phyloP scores from a whole-genome alignment of 2,113 vertebrate species.

The Hemibagrus wyckioides region DNA sequence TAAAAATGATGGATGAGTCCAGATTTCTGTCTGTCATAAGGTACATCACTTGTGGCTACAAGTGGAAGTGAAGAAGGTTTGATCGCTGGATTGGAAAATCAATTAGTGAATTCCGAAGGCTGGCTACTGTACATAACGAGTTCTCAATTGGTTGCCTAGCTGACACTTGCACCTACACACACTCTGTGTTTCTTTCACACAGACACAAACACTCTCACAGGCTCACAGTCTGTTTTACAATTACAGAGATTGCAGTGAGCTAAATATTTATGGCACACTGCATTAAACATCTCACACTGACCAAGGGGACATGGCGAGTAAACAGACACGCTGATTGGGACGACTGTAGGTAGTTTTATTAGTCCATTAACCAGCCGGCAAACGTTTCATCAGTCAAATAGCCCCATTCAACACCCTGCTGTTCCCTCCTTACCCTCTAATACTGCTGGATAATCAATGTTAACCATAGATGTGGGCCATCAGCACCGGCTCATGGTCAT shows the following conservation, averaged over 20 bases:
- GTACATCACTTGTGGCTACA: neutral
- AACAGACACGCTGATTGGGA: slow-evolving; percentile 35
- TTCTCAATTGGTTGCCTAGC: neutral
- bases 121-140: neutral
- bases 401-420: slow-evolving; percentile 24
- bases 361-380: slow-evolving; percentile 40
- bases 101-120: neutral
- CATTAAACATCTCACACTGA: neutral
- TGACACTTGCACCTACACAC: neutral
- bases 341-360: slow-evolving; percentile 37
- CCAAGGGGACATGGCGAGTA: slow-evolving; percentile 7
- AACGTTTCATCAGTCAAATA: slow-evolving; percentile 32
- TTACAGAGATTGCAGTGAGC: neutral
- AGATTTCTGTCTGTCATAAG: neutral
- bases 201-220: neutral
- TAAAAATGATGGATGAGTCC: neutral
- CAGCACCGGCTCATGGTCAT: slow-evolving; percentile 56
- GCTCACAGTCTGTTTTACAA: neutral
- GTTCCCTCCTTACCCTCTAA: slow-evolving; percentile 22
- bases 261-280: slow-evolving; percentile 21
- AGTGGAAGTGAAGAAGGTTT: neutral
- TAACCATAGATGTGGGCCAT: slow-evolving; percentile 39
- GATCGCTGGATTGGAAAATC: neutral
- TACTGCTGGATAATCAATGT: slow-evolving; percentile 42
- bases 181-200: neutral